These are phyloP conservation scores for Myzus persicae DNA, from an alignment of 1,140 invertebrate species.

Conservation along the genomic window DNA sequence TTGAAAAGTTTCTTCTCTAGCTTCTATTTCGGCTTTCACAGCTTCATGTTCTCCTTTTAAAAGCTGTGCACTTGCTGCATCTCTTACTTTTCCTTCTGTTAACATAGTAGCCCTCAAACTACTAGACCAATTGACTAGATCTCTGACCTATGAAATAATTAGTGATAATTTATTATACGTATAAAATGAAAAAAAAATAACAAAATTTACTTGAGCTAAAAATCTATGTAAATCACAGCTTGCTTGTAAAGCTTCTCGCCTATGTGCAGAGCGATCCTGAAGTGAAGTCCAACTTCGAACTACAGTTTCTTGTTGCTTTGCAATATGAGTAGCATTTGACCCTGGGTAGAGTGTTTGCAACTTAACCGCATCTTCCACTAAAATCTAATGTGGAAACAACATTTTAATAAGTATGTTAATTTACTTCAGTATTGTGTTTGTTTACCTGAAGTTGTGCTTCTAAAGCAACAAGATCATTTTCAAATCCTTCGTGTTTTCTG, in stretches of 20 bases:
- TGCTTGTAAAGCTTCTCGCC: slow-evolving; percentile 83
- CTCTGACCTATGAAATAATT: slow-evolving; percentile 73
- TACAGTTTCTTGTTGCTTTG: slow-evolving; percentile 81
- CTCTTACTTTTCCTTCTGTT: slow-evolving; percentile 83
- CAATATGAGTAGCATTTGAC: slow-evolving; percentile 88
- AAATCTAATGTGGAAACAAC: slow-evolving; percentile 67
- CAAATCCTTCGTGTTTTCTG: slow-evolving; percentile 87
- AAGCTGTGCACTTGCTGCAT: slow-evolving; percentile 85
- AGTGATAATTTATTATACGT: neutral
- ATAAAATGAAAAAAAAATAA: slow-evolving; percentile 44
- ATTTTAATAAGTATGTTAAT: neutral
- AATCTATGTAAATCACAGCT: slow-evolving; percentile 91
- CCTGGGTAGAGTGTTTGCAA: slow-evolving; percentile 91
- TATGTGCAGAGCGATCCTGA: slow-evolving; percentile 79
- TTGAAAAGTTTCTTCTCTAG: slow-evolving; percentile 86
- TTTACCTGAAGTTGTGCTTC: slow-evolving; percentile 88
- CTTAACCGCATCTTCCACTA: slow-evolving; percentile 90
- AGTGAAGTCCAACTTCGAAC: slow-evolving; percentile 87
- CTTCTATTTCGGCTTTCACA: slow-evolving; percentile 93
- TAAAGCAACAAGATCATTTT: slow-evolving; percentile 92
- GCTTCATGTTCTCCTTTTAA: slow-evolving; percentile 90
- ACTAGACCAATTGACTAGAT: slow-evolving; percentile 88
- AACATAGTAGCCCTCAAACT: slow-evolving; percentile 81
- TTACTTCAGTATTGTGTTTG: neutral
- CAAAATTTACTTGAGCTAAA: slow-evolving; percentile 71